Conservation (phyloP, 2,888 invertebrate species). For the Lucinisca nassula region DNA sequence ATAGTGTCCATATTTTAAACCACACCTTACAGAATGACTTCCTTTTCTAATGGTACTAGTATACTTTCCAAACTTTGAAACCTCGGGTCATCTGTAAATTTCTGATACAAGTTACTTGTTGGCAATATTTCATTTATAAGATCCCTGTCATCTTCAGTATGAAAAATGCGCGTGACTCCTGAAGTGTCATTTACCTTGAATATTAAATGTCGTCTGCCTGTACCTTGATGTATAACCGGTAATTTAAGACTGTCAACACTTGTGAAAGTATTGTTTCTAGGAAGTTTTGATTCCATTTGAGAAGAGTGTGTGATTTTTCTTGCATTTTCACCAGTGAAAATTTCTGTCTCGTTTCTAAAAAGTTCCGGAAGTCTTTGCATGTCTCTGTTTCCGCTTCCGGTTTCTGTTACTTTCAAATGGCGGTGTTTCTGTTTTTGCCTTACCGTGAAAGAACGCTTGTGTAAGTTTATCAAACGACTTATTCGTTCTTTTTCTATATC, state of each 20-base stretch:
- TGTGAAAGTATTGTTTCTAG: neutral
- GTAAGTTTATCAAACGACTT: slow-evolving; percentile 76
- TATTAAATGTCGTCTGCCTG: slow-evolving; percentile 67
- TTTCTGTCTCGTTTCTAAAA: neutral
- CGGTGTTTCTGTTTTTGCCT: slow-evolving; percentile 68
- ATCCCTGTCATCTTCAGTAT: slow-evolving; percentile 68
- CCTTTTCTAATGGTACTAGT: slow-evolving; percentile 61
- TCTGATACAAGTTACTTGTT: slow-evolving; percentile 63
- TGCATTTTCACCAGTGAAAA: neutral
- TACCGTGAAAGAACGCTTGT: slow-evolving; percentile 74
- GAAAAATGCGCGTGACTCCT: slow-evolving; percentile 75
- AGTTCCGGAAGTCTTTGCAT: neutral
- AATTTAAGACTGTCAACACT: slow-evolving; percentile 41
- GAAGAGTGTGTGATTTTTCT: neutral
- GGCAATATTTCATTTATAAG: slow-evolving; percentile 70
- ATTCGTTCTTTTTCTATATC: slow-evolving; percentile 76
- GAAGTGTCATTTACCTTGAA: slow-evolving; percentile 71
- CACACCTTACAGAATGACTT: neutral
- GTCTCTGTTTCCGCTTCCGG: slow-evolving; percentile 12
- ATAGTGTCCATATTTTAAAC: no score
- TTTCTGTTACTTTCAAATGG: slow-evolving; percentile 21
- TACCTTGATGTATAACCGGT: slow-evolving; percentile 49
- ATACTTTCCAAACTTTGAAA: slow-evolving; percentile 75
- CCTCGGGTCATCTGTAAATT: slow-evolving; percentile 76
- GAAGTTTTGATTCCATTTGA: neutral